Base-by-base conservation (phyloP, 2,113 vertebrate genomes). In the Plotosus lineatus region DNA sequence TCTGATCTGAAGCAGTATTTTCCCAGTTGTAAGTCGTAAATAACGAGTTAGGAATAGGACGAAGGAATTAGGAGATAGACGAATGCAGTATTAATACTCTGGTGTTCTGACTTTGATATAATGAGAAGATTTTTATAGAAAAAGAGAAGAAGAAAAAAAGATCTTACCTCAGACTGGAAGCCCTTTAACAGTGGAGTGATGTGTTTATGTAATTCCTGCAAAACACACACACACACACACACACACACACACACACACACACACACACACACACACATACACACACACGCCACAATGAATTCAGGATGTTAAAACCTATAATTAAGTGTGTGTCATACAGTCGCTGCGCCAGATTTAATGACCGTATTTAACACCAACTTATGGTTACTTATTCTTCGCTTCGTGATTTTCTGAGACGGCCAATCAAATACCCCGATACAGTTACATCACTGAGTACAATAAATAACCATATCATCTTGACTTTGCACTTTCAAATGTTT, bases 121-220 rank as follows among this genome's bases (percentile, higher is more conserved):
- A n/a, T n/a, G n/a, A n/a, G n/a, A n/a, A n/a, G n/a, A n/a, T n/a
- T n/a, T n/a, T n/a, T n/a, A n/a, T n/a, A n/a, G n/a, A n/a, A n/a
- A n/a, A n/a, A n/a, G n/a, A n/a, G 56, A 26, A 61, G 58, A 65
- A 42, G 38, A 69, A 17, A 1, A 17, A 48, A 3, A 3, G 17
- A 21, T 50, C 94, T 95, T 92, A 97, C 96, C 95, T 97, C 95
- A 84, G 95, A 94, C 89, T 97, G 96, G 92, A 97, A 96, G 91
- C 95, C 95, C 92, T 97, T 96, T 89, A 97, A 92, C 76, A 97
- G 89, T 0, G 96, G 95, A 83, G 95, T 95, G 95, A 96, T 95
- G 94, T 95, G 94, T 93, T 96, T 95, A 88, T 95, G 95, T 88
- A 97, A 90, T 91, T 97, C 96, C 96, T 97, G 85, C 71, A 80